Conservation (phyloP, 2,888 invertebrate genomes). For the Rhabditoides inermis region DNA sequence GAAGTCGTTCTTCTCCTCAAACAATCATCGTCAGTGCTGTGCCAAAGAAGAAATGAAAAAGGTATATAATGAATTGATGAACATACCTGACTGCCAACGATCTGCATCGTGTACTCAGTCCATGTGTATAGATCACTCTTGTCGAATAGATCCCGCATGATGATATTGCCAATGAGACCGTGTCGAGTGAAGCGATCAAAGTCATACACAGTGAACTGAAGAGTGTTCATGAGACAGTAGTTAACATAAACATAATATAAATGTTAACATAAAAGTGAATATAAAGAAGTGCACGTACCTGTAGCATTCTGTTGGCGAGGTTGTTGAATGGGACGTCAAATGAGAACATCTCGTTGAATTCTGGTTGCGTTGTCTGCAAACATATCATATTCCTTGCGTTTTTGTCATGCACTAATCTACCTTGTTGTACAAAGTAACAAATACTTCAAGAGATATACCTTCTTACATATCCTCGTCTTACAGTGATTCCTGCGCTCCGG, state of each 20-base stretch:
- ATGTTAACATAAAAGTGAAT: neutral
- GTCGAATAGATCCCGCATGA: conserved; percentile 70
- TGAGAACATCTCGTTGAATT: conserved; percentile 62
- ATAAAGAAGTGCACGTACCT: conserved; percentile 20
- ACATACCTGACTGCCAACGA: conserved; percentile 70
- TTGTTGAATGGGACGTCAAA: conserved; percentile 74
- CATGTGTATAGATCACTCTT: conserved; percentile 71
- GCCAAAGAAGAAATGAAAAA: too few species aligned
- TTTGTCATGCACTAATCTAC: conserved; percentile 19
- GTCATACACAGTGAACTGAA: conserved; percentile 76
- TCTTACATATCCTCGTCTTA: conserved; percentile 64
- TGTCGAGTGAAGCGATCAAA: conserved; percentile 80
- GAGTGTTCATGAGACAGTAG: conserved; percentile 3
- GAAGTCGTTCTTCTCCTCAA: conserved; percentile 73
- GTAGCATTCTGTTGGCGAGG: conserved; percentile 66
- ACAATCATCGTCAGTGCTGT: conserved; percentile 4
- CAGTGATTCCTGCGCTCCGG: conserved; percentile 78
- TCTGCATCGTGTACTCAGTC: conserved; percentile 76
- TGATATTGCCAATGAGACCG: conserved; percentile 74
- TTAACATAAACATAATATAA: neutral
- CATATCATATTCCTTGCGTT: neutral
- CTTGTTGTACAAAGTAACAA: too few species aligned
- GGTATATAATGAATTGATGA: too few species aligned
- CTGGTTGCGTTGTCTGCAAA: conserved; percentile 10
- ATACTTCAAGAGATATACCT: too few species aligned